Evolutionary conservation across 2,888 invertebrate genomes (phyloP).

Genomic region (Philonicus albiceps): DNA sequence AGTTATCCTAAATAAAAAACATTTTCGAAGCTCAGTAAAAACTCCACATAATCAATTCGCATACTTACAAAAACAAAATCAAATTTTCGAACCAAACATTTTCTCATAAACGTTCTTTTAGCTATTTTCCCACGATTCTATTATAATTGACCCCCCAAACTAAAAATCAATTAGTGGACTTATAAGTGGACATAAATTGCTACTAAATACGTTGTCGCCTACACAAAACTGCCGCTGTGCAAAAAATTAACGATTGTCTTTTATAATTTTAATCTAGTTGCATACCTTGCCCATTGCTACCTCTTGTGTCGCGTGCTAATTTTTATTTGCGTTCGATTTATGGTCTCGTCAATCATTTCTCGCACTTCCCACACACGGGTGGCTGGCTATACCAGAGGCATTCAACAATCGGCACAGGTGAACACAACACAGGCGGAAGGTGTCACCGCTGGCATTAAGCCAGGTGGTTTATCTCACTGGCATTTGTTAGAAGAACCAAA

Average conservation of each 20-base stretch:
- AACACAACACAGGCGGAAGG: neutral
- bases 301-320: neutral
- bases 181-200: neutral
- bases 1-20: too few species aligned
- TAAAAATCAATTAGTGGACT: neutral
- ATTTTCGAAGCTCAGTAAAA: too few species aligned
- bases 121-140: neutral
- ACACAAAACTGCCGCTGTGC: neutral
- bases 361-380: neutral
- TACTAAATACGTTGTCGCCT: neutral
- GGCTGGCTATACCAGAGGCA: neutral
- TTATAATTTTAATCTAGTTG: neutral
- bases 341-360: neutral
- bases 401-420: neutral
- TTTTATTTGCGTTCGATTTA: neutral
- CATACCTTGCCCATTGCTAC: neutral
- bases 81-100: too few species aligned
- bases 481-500: neutral
- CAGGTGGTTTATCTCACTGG: neutral
- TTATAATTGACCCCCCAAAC: neutral
- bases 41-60: too few species aligned
- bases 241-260: neutral
- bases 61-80: too few species aligned
- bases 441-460: neutral
- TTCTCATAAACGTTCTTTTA: neutral